Base-by-base conservation (phyloP, 2,797 vertebrate species). In the Labroides dimidiatus region DNA sequence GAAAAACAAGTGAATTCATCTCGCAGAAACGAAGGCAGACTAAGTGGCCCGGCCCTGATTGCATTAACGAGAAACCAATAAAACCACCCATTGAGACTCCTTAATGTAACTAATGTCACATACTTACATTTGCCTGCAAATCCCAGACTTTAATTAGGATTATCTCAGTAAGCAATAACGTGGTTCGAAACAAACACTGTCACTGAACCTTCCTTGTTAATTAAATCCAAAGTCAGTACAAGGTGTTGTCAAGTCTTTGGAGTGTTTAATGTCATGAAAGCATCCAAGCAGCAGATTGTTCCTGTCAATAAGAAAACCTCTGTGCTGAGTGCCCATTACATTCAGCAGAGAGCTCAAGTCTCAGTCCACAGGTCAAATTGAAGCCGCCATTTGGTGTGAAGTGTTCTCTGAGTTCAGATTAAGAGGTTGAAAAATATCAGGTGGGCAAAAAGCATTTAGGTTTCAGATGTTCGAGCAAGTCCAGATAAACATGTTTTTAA, bases 131-230 rank as follows among this genome's bases (percentile, higher is more conserved):
- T 89, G 80, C 84, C 83, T 88, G 72, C 78, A 89, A 89, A 91
- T 90, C 80, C 77, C 61, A 67, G 84, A 72, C 82, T 85, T 88
- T 91, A 91, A 92, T 93, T 92, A 91, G 92, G 84, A 85, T 85
- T 80, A 79, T 58, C 72, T 73, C 49, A 48, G 62, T 49, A 57
- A 75, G 73, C 69, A 84, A 74, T 81, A 51, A 74, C 69, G 70
- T 41, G 54, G 50, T 70, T 77, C 23, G 49, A 81, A 82, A 86
- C 72, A 89, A 90, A 84, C 76, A 77, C 64, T 33, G 54, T 63
- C 55, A 63, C 62, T 74, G 65, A 71, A 59, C 53, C 49, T 54
- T 53, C 15, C 73, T 72, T 83, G 77, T 84, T 69, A 84, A 88
- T 85, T 89, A 66, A 77, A 81, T 67, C 57, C 68, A 76, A 77